A percentile compares a stretch with the other conserved stretches of the same genome.
Conservation (phyloP, 2,113 vertebrate species). For the Corythoichthys haematopterus region DNA sequence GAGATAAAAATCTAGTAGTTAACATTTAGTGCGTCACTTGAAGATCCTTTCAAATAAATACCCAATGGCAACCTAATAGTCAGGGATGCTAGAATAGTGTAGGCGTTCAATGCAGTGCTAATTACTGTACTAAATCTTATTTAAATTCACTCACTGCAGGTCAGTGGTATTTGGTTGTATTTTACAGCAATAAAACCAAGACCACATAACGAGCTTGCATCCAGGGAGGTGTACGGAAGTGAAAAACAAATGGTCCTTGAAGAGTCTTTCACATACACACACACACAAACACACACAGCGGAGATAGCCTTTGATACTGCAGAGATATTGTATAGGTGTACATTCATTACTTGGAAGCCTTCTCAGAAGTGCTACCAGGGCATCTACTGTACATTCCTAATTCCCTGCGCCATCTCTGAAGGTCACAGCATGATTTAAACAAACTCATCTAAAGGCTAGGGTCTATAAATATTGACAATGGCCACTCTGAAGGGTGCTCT, state of each 20-base stretch:
- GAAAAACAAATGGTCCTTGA: constrained; percentile 30
- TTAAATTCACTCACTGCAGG: constrained; percentile 13
- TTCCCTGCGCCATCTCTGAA: constrained; percentile 2
- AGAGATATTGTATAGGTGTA: background rate
- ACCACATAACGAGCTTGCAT: constrained; percentile 13
- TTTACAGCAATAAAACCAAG: constrained; percentile 27
- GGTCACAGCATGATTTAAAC: background rate
- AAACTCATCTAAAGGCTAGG: background rate
- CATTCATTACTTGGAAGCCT: background rate
- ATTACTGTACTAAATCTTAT: constrained; percentile 11
- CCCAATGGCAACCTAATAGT: constrained; percentile 9
- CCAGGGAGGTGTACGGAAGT: constrained; percentile 14
- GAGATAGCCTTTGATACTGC: constrained; percentile 7
- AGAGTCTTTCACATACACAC: background rate
- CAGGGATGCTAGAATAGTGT: constrained; percentile 10
- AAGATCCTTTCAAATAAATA: constrained; percentile 19
- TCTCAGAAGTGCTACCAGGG: background rate
- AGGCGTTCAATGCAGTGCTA: constrained; percentile 3
- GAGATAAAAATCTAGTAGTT: constrained; percentile 4
- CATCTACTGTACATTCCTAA: background rate
- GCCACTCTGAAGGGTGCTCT: background rate
- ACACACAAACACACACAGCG: background rate
- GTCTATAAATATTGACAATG: constrained; percentile 1
- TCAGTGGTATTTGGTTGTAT: constrained; percentile 14
- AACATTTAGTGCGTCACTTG: background rate